phyloP scores from a whole-genome alignment of 2,797 vertebrate species.

The Myotis pilosus region DNA sequence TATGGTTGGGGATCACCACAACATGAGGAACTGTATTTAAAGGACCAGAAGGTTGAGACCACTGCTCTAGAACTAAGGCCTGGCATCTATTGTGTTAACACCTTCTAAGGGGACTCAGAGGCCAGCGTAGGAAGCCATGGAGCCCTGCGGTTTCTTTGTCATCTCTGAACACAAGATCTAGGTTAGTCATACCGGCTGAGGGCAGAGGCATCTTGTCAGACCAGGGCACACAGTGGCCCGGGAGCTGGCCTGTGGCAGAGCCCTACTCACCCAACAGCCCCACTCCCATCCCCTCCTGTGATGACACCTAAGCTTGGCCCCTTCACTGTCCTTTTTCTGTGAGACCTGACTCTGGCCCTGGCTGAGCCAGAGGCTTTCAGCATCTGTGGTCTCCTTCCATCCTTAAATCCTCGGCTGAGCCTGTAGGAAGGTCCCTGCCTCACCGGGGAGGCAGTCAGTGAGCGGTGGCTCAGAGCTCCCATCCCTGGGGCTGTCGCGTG shows the following conservation, averaged over 20 bases:
- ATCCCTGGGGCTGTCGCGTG: background rate
- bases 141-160: background rate
- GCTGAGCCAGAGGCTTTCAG: background rate
- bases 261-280: rapidly evolving
- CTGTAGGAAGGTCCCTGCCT: background rate
- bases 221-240: background rate
- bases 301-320: background rate
- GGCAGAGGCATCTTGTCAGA: background rate
- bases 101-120: background rate
- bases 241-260: background rate
- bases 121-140: background rate
- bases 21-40: too few species aligned
- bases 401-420: background rate
- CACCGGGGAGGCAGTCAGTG: background rate
- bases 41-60: too few species aligned
- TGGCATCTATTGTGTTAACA: background rate
- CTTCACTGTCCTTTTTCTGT: background rate
- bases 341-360: background rate
- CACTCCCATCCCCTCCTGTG: background rate
- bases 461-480: background rate
- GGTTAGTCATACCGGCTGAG: background rate
- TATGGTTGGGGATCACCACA: too few species aligned
- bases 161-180: background rate
- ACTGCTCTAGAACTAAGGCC: background rate
- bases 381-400: background rate